phyloP scores from a whole-genome alignment of 2,888 invertebrate species.

The Melitaea athalia region DNA sequence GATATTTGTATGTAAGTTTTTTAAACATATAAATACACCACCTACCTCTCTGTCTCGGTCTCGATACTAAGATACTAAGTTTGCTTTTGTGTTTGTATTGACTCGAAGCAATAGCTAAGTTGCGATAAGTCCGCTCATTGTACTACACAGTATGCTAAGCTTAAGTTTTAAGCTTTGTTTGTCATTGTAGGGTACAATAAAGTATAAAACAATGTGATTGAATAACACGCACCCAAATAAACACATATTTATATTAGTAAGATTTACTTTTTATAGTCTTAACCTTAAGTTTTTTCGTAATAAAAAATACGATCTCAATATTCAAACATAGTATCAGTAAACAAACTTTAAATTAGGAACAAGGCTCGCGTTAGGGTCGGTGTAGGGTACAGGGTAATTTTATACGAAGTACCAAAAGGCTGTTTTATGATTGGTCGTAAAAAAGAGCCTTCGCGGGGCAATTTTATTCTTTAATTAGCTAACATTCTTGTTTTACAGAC shows the following conservation, averaged over 20 bases:
- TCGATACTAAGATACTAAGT: too few species aligned
- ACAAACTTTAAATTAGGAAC: constrained; percentile 60
- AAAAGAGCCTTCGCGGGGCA: constrained; percentile 64
- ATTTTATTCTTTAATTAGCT: constrained; percentile 76
- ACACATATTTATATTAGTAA: not conserved
- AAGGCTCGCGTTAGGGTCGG: constrained; percentile 57
- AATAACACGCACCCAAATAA: not conserved
- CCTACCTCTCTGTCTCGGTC: too few species aligned
- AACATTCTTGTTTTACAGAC: constrained; percentile 60
- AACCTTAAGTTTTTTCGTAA: not conserved
- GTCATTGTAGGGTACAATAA: too few species aligned
- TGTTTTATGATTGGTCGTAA: constrained; percentile 76
- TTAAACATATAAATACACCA: too few species aligned
- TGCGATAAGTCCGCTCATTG: too few species aligned
- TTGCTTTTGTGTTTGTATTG: too few species aligned
- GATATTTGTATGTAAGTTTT: too few species aligned
- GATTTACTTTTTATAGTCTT: not conserved
- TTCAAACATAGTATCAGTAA: constrained; percentile 54
- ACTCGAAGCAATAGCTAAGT: too few species aligned
- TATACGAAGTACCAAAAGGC: constrained; percentile 67
- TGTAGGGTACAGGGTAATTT: constrained; percentile 60
- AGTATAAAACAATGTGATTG: too few species aligned
- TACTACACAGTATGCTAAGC: too few species aligned
- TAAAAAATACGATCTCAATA: not conserved
- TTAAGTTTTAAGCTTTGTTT: too few species aligned